Evolutionary conservation across 1,140 invertebrate genomes (phyloP).

Genomic region (Aporrectodea caliginosa): DNA sequence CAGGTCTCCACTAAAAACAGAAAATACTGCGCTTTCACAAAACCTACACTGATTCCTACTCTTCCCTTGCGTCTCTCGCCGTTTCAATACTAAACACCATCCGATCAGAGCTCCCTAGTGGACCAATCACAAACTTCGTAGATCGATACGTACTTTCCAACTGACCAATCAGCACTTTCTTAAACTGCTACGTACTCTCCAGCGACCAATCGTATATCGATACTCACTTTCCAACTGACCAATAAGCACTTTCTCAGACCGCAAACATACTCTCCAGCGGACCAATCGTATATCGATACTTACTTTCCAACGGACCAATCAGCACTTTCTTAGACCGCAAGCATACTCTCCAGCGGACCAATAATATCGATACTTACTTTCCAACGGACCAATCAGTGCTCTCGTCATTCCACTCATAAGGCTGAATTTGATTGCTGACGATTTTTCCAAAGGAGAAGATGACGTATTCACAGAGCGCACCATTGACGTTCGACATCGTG

Average conservation of each 20-base stretch:
- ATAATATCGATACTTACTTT: background rate
- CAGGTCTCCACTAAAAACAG: too few relatives aligned
- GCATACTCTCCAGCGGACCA: too few relatives aligned
- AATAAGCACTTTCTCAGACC: too few relatives aligned
- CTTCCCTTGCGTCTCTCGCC: too few relatives aligned
- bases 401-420: slow-evolving; percentile 51
- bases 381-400: slow-evolving; percentile 28
- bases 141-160: background rate
- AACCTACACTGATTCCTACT: too few relatives aligned
- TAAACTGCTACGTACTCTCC: too few relatives aligned
- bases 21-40: too few relatives aligned
- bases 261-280: too few relatives aligned
- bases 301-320: background rate
- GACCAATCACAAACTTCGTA: background rate
- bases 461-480: slow-evolving; percentile 72
- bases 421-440: slow-evolving; percentile 53
- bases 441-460: slow-evolving; percentile 73
- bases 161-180: too few relatives aligned
- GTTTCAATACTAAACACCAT: too few relatives aligned
- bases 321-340: too few relatives aligned
- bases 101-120: too few relatives aligned
- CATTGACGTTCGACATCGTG: slow-evolving; percentile 65
- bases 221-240: background rate
- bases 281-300: background rate
- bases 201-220: background rate